Percentiles rank a stretch among this genome's conserved stretches.
These are phyloP conservation scores for Atta texana DNA, from an alignment of 1,140 invertebrate genomes.

Conservation along the genomic window DNA sequence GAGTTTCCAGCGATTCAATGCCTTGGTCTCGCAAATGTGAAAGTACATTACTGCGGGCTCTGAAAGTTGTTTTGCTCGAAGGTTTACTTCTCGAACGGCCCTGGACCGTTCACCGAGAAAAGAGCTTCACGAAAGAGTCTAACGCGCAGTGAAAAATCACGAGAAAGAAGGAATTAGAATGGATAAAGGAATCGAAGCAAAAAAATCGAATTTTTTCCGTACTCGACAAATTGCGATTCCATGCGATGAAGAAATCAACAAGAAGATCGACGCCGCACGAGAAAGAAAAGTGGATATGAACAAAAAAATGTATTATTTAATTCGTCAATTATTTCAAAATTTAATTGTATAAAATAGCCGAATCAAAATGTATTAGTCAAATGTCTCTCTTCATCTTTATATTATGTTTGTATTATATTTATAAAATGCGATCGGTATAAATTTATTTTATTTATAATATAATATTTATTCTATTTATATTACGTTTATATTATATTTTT, in stretches of 20 bases:
- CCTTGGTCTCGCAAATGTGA: constrained; percentile 76
- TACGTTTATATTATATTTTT: too few relatives aligned
- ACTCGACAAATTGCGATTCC: neutral
- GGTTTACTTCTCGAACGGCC: constrained; percentile 73
- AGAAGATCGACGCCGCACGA: neutral
- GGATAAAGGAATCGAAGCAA: neutral
- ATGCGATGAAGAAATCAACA: neutral
- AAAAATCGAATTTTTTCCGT: too few relatives aligned
- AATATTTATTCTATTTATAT: too few relatives aligned
- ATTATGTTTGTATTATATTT: too few relatives aligned
- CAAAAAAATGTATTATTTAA: neutral
- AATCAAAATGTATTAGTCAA: neutral
- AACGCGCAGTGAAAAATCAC: constrained; percentile 51
- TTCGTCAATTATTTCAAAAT: neutral
- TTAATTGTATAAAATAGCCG: neutral
- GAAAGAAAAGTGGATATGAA: neutral
- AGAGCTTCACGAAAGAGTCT: constrained; percentile 62
- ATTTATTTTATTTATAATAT: too few relatives aligned
- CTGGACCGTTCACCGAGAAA: constrained; percentile 71
- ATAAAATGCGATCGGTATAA: too few relatives aligned
- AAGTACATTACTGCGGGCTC: constrained; percentile 75
- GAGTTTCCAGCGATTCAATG: constrained; percentile 76
- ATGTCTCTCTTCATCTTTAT: neutral
- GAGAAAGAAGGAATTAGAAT: neutral
- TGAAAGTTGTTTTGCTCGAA: constrained; percentile 76